Evolutionary conservation across 1,140 invertebrate species (phyloP).

Genomic region (Coptotermes formosanus): DNA sequence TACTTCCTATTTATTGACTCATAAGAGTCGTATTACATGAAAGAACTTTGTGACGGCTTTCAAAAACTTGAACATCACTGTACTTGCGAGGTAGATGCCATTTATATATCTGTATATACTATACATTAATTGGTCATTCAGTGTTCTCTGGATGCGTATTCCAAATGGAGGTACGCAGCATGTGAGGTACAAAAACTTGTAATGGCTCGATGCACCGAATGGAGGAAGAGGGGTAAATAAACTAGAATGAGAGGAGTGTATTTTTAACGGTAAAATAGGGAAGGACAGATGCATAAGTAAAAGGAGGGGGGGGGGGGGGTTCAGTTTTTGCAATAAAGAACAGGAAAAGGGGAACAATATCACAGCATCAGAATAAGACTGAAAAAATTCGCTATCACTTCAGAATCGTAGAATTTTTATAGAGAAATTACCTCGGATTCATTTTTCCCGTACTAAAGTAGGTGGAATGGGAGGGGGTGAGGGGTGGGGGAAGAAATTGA

Average conservation of each 20-base stretch:
- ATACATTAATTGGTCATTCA: neutral
- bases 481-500: neutral
- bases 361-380: constrained; percentile 2
- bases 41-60: no score
- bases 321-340: constrained; percentile 27
- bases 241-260: neutral
- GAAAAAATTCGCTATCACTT: constrained; percentile 29
- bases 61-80: no score
- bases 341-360: constrained; percentile 32
- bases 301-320: neutral
- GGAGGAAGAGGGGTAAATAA: neutral
- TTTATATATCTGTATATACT: neutral
- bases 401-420: constrained; percentile 34
- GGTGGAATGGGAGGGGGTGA: neutral
- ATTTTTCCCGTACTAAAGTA: constrained; percentile 7
- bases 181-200: neutral
- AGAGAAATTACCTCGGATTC: constrained; percentile 31
- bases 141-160: neutral
- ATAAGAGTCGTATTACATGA: no score
- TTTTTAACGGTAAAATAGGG: neutral
- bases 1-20: no score
- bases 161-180: neutral
- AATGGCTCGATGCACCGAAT: neutral
- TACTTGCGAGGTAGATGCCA: neutral
- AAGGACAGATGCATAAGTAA: neutral